phyloP scores from a whole-genome alignment of 2,113 vertebrate genomes.

The Vidua macroura region DNA sequence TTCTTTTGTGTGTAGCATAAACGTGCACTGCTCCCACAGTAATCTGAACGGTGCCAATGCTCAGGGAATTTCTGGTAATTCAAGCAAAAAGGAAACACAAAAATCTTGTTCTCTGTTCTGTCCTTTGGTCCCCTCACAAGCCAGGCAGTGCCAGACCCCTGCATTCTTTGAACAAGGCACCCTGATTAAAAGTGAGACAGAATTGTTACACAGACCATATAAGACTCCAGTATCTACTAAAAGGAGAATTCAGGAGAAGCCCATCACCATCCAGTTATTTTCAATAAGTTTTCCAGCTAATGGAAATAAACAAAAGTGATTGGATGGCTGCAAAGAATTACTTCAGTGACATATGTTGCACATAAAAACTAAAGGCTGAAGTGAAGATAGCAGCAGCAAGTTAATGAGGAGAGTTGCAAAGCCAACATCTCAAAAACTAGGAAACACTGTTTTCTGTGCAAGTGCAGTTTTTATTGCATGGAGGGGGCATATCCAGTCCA shows the following conservation, averaged over 20 bases:
- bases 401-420: neutral
- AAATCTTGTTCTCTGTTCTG: neutral
- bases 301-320: neutral
- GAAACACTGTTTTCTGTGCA: neutral
- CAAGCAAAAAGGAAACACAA: neutral
- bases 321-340: neutral
- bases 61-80: neutral
- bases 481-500: neutral
- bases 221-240: neutral
- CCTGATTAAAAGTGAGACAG: neutral
- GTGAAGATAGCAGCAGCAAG: neutral
- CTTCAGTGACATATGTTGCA: neutral
- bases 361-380: neutral
- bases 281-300: neutral
- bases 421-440: neutral
- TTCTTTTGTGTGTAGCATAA: neutral
- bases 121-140: neutral
- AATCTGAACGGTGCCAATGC: neutral
- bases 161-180: neutral
- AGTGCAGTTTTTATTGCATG: neutral
- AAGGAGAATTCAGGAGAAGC: neutral
- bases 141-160: neutral
- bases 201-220: neutral
- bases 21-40: neutral
- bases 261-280: neutral